phyloP scores from a whole-genome alignment of 1,140 invertebrate species.

The Caenorhabditis inopinata region DNA sequence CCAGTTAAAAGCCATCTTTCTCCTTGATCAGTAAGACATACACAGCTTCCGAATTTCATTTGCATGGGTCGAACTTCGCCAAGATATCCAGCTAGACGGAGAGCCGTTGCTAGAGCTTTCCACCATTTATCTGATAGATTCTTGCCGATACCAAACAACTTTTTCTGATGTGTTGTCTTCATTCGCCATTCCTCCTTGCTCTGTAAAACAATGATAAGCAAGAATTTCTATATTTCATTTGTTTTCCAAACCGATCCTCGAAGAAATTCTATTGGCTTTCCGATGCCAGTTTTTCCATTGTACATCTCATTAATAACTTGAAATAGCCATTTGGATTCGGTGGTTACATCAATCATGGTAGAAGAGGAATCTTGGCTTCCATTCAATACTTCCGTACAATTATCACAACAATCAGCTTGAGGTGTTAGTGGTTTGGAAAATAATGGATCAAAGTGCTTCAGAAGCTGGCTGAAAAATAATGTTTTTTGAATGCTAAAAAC shows the following conservation, averaged over 20 bases:
- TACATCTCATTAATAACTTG: background rate
- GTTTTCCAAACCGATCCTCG: background rate
- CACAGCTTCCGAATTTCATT: slow-evolving; percentile 23
- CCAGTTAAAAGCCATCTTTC: background rate
- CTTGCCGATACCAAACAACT: slow-evolving; percentile 3
- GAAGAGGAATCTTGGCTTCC: background rate
- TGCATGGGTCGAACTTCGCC: background rate
- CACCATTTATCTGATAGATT: background rate
- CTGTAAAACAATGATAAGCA: background rate
- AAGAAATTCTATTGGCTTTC: background rate
- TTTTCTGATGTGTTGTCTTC: background rate
- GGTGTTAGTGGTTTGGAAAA: background rate
- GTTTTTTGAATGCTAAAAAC: too few species aligned
- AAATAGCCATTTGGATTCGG: slow-evolving; percentile 7
- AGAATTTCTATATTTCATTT: background rate
- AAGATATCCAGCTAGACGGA: slow-evolving; percentile 1
- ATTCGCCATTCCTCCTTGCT: background rate
- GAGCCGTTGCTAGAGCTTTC: background rate
- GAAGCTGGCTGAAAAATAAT: background rate
- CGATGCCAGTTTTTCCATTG: slow-evolving; percentile 8
- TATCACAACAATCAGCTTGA: slow-evolving; percentile 14
- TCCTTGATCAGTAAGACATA: background rate
- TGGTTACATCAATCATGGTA: background rate
- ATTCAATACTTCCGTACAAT: slow-evolving; percentile 2
- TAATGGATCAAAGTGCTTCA: slow-evolving; percentile 22